Conservation (phyloP, 2,797 vertebrate species). For the Pelobates cultripes region DNA sequence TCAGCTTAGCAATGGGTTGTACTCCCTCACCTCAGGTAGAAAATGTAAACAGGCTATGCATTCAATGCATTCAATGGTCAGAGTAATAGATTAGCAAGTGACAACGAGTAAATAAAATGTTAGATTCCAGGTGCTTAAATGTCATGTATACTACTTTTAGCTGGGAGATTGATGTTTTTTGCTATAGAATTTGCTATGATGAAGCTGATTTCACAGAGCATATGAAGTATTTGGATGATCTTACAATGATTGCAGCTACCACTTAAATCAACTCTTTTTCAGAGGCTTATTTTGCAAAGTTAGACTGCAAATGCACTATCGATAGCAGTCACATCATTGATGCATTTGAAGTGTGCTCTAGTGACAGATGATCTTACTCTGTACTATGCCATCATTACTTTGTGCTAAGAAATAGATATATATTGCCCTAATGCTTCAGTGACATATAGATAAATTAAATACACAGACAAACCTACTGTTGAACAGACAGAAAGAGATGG, state of each 20-base stretch:
- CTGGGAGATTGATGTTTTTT: conserved; percentile 63
- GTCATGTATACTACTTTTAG: conserved; percentile 65
- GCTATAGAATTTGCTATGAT: conserved; percentile 44
- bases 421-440: too few species aligned
- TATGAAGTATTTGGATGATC: conserved; percentile 34
- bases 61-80: conserved; percentile 60
- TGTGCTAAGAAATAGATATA: not conserved
- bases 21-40: conserved; percentile 26
- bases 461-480: too few species aligned
- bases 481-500: too few species aligned
- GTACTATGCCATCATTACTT: conserved; percentile 66
- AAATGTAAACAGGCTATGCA: not conserved
- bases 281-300: not conserved
- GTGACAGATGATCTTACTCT: conserved; percentile 72
- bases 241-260: conserved; percentile 18
- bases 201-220: conserved; percentile 23
- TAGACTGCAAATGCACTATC: not conserved
- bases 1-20: not conserved
- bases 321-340: not conserved
- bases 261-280: not conserved
- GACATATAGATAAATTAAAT: too few species aligned
- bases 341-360: conserved; percentile 56
- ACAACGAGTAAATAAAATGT: conserved; percentile 60
- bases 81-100: conserved; percentile 65
- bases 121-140: conserved; percentile 57